These are phyloP conservation scores for Patella depressa DNA, from an alignment of 2,888 invertebrate genomes.

Conservation along the genomic window DNA sequence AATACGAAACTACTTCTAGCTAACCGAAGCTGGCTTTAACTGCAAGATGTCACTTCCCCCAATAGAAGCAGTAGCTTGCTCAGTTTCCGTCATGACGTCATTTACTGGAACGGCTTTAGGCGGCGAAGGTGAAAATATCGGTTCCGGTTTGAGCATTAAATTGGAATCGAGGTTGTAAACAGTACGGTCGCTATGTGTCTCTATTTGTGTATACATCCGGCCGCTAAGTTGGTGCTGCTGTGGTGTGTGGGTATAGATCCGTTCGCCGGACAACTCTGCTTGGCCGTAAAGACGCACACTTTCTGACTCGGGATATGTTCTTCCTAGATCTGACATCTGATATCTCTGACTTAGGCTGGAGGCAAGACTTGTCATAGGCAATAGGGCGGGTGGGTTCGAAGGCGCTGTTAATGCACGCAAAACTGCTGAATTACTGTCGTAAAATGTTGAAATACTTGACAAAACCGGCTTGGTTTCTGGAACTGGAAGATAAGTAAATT, in stretches of 20 bases:
- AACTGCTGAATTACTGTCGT: slow-evolving; percentile 36
- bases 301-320: slow-evolving; percentile 3
- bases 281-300: slow-evolving; percentile 17
- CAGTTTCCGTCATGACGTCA: slow-evolving; percentile 30
- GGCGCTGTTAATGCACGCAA: slow-evolving; percentile 39
- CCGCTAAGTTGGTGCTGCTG: neutral
- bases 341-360: slow-evolving; percentile 15
- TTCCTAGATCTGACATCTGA: slow-evolving; percentile 25
- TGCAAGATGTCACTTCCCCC: slow-evolving; percentile 36
- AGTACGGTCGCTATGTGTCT: neutral
- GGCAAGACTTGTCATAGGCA: slow-evolving; percentile 35
- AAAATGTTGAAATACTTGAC: slow-evolving; percentile 18
- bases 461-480: slow-evolving; percentile 19
- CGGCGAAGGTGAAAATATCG: slow-evolving; percentile 41
- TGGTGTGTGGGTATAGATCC: slow-evolving; percentile 13
- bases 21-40: slow-evolving; percentile 37
- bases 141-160: slow-evolving; percentile 39
- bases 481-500: neutral
- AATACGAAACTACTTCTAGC: slow-evolving; percentile 20
- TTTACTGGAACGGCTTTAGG: slow-evolving; percentile 45
- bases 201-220: neutral
- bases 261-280: slow-evolving; percentile 23
- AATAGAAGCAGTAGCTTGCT: slow-evolving; percentile 25
- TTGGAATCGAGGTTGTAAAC: slow-evolving; percentile 22
- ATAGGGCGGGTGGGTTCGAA: slow-evolving; percentile 23